These are phyloP conservation scores for Clarias batrachus DNA, from an alignment of 2,113 vertebrate species.

Conservation along the genomic window DNA sequence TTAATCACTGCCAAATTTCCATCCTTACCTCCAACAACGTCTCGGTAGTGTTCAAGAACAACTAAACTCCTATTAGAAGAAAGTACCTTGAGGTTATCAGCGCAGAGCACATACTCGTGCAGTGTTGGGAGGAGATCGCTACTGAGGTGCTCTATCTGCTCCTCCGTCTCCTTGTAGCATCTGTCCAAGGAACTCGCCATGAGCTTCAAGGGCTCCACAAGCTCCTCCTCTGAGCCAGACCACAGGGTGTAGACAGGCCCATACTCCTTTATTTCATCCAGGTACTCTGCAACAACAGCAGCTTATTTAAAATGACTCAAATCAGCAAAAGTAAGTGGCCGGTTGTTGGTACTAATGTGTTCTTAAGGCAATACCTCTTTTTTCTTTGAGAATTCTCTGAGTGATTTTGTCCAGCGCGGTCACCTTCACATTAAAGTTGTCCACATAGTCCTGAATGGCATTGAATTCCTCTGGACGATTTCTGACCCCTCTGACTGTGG, in stretches of 20 bases:
- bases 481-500: slow-evolving; percentile 82
- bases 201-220: slow-evolving; percentile 77
- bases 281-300: slow-evolving; percentile 76
- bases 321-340: not conserved
- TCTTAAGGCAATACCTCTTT: slow-evolving; percentile 74
- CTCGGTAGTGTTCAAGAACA: not conserved
- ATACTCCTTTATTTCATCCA: slow-evolving; percentile 84
- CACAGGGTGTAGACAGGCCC: slow-evolving; percentile 81
- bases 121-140: slow-evolving; percentile 80
- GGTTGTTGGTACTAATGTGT: not conserved
- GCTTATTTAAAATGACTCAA: not conserved
- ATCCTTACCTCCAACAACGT: not conserved
- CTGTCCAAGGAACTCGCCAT: slow-evolving; percentile 80
- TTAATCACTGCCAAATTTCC: not conserved
- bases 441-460: slow-evolving; percentile 83
- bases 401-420: slow-evolving; percentile 86
- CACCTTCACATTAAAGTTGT: slow-evolving; percentile 86
- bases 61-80: not conserved
- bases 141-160: slow-evolving; percentile 74
- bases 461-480: slow-evolving; percentile 84
- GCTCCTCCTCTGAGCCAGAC: slow-evolving; percentile 81
- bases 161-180: slow-evolving; percentile 80
- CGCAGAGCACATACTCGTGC: slow-evolving; percentile 89
- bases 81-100: slow-evolving; percentile 87
- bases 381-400: slow-evolving; percentile 89